A percentile compares a stretch with the other conserved stretches of the same genome.
These are phyloP conservation scores for Prorops nasuta DNA, from an alignment of 1,140 invertebrate species.

Conservation along the genomic window DNA sequence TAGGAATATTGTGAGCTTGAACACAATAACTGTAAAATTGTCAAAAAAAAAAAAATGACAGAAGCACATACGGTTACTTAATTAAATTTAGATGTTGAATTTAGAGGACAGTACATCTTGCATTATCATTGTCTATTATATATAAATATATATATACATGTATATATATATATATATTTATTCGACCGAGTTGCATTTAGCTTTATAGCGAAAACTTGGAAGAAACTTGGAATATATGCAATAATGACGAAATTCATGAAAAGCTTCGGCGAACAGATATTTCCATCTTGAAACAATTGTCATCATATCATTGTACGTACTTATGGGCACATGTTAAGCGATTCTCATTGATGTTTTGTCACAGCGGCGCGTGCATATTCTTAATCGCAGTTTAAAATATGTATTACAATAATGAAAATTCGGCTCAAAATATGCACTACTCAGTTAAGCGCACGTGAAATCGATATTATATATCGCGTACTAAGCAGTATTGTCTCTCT, in stretches of 20 bases:
- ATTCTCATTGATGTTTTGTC: no score
- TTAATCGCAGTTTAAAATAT: no score
- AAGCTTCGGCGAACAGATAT: no score
- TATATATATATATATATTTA: neutral
- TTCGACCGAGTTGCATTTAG: neutral
- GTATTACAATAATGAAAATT: no score
- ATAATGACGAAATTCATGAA: no score
- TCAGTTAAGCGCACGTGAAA: conserved; percentile 8
- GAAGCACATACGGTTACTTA: conserved; percentile 37
- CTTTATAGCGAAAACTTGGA: neutral
- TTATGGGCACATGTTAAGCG: no score
- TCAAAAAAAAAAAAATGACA: conserved; percentile 10
- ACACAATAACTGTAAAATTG: conserved; percentile 16
- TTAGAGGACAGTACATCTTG: conserved; percentile 22
- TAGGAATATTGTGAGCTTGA: conserved; percentile 13
- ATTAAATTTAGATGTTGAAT: conserved; percentile 33
- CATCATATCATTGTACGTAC: no score
- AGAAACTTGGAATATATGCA: no score
- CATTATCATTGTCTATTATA: conserved; percentile 42
- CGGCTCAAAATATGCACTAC: neutral
- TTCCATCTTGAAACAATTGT: no score
- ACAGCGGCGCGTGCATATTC: no score
- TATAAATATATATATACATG: neutral
- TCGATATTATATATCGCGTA: conserved; percentile 9
- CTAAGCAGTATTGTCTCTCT: conserved; percentile 9